Percentiles rank a stretch among this genome's conserved stretches.
Conservation (phyloP, 2,797 vertebrate species). For the Morelia viridis region DNA sequence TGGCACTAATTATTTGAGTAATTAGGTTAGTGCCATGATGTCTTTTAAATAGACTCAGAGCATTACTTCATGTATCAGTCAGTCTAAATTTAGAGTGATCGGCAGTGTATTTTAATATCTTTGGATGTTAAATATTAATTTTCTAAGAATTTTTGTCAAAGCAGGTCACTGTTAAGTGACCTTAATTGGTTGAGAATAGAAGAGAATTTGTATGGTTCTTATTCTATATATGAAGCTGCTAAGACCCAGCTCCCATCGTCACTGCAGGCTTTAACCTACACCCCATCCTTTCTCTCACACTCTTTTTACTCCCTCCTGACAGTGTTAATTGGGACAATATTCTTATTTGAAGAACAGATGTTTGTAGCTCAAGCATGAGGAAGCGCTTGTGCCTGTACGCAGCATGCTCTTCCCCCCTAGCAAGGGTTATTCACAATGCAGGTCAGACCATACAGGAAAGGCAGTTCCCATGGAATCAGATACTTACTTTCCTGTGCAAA, state of each 20-base stretch:
- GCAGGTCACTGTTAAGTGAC: conserved; percentile 41
- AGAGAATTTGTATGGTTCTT: conserved; percentile 28
- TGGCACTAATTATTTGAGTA: conserved; percentile 54
- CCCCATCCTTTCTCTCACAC: not conserved
- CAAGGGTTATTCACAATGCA: conserved; percentile 1
- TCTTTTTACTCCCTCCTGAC: conserved; percentile 4
- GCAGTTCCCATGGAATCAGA: conserved; percentile 5
- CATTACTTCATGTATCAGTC: conserved; percentile 57
- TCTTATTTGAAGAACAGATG: conserved; percentile 12
- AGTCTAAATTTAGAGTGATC: conserved; percentile 53
- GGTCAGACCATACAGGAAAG: not conserved
- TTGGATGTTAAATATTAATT: conserved; percentile 4
- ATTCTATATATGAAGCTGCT: not conserved
- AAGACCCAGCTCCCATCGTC: conserved; percentile 10
- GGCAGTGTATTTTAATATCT: conserved; percentile 52
- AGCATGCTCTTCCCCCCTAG: conserved; percentile 23
- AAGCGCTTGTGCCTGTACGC: conserved; percentile 1
- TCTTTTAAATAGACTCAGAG: conserved; percentile 55
- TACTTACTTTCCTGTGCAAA: not conserved
- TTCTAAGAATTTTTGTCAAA: conserved; percentile 52
- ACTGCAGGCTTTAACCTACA: not conserved
- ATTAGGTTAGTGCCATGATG: conserved; percentile 53
- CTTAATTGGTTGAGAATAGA: conserved; percentile 44
- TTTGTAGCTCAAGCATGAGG: conserved; percentile 27
- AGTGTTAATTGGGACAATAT: conserved; percentile 25